These are phyloP conservation scores for Myotis pilosus DNA, from an alignment of 2,797 vertebrate genomes.

Conservation along the genomic window DNA sequence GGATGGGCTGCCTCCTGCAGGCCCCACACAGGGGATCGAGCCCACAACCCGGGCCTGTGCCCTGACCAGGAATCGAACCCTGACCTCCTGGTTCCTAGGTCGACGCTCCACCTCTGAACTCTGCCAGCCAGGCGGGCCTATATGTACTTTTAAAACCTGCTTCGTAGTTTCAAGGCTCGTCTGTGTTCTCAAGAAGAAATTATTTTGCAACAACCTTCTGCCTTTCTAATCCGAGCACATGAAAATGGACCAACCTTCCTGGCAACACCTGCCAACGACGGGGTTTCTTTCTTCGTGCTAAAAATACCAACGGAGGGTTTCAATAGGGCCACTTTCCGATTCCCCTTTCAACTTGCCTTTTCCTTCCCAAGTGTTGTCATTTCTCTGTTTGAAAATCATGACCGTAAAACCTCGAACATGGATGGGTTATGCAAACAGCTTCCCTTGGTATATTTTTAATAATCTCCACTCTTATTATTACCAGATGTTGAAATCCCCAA, in stretches of 20 bases:
- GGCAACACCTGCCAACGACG: conserved; percentile 46
- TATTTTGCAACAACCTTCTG: background rate
- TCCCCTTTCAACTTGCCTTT: conserved; percentile 9
- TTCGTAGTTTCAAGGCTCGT: background rate
- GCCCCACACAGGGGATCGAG: too few species aligned
- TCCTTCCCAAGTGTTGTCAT: conserved; percentile 46
- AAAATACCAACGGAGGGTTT: background rate
- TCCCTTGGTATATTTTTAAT: conserved; percentile 60
- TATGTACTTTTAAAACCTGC: background rate
- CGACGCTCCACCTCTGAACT: too few species aligned
- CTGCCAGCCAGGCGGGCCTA: too few species aligned
- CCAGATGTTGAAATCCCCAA: conserved; percentile 56
- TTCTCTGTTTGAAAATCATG: conserved; percentile 63
- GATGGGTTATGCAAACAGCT: conserved; percentile 67
- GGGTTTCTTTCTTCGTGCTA: conserved; percentile 26
- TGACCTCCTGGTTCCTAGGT: too few species aligned
- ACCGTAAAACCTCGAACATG: conserved; percentile 66
- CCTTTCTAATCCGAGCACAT: conserved; percentile 1
- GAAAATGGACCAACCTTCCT: background rate
- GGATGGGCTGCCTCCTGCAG: too few species aligned
- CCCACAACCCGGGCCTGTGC: too few species aligned
- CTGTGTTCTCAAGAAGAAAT: background rate
- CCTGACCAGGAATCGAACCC: too few species aligned
- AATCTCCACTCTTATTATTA: conserved; percentile 51
- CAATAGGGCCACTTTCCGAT: background rate